Conservation (phyloP, 2,797 vertebrate genomes). For the Malacoraja senta region DNA sequence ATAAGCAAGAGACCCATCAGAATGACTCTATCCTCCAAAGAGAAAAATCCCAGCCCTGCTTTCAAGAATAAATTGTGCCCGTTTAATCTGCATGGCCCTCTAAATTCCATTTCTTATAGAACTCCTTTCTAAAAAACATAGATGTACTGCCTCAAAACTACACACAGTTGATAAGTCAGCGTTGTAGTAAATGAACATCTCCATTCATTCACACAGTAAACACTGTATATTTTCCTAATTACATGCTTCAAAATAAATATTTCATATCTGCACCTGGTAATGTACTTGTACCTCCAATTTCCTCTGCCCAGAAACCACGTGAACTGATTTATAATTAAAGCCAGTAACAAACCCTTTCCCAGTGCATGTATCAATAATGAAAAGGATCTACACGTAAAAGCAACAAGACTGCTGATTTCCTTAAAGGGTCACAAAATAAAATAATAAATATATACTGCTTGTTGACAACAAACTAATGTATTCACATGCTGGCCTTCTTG, state of each 20-base stretch:
- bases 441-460: background rate
- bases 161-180: background rate
- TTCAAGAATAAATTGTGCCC: background rate
- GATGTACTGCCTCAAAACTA: background rate
- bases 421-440: background rate
- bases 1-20: background rate
- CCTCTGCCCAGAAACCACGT: background rate
- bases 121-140: background rate
- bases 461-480: background rate
- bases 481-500: background rate
- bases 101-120: background rate
- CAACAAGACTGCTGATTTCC: background rate
- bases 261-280: background rate
- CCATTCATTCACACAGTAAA: background rate
- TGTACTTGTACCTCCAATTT: background rate
- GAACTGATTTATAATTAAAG: background rate
- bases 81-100: background rate
- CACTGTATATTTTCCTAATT: background rate
- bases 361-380: background rate
- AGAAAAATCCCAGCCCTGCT: background rate
- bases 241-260: background rate
- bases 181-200: background rate
- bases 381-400: background rate
- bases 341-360: background rate
- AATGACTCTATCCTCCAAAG: background rate